Percentiles rank a stretch among this genome's conserved stretches.
phyloP scores from a whole-genome alignment of 1,140 invertebrate species.

The Procambarus virginalis region DNA sequence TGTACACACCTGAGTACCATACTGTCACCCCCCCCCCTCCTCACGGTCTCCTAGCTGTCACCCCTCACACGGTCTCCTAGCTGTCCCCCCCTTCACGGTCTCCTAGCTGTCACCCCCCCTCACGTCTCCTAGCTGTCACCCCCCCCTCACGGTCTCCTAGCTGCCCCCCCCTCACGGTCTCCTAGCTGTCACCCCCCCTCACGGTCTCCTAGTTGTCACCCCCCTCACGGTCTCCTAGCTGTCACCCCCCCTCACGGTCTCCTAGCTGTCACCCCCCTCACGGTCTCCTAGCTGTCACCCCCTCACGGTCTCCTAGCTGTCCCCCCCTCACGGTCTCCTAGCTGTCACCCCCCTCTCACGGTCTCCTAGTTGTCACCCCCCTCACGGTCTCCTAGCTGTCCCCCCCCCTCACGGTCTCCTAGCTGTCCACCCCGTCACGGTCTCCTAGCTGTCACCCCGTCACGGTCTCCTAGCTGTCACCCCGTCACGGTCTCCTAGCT shows the following conservation, averaged over 20 bases:
- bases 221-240: not conserved
- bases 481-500: not conserved
- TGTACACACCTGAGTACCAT: too few species aligned
- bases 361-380: not conserved
- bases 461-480: too few species aligned
- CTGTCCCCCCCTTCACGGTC: not conserved
- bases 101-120: not conserved
- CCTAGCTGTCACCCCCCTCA: not conserved
- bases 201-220: not conserved
- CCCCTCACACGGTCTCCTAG: too few species aligned
- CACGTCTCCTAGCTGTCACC: not conserved
- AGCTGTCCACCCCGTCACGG: not conserved
- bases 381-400: not conserved
- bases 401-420: not conserved
- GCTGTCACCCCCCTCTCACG: too few species aligned
- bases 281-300: not conserved
- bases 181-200: not conserved
- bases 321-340: too few species aligned
- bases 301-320: not conserved
- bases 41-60: too few species aligned
- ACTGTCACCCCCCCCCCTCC: not conserved
- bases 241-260: not conserved
- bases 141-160: not conserved
- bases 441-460: not conserved
- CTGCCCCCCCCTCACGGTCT: not conserved